Evolutionary conservation across 1,140 invertebrate genomes (phyloP), one percentile per base, ranked within the genome.

Genomic region (Rhopalosiphum maidis): DNA sequence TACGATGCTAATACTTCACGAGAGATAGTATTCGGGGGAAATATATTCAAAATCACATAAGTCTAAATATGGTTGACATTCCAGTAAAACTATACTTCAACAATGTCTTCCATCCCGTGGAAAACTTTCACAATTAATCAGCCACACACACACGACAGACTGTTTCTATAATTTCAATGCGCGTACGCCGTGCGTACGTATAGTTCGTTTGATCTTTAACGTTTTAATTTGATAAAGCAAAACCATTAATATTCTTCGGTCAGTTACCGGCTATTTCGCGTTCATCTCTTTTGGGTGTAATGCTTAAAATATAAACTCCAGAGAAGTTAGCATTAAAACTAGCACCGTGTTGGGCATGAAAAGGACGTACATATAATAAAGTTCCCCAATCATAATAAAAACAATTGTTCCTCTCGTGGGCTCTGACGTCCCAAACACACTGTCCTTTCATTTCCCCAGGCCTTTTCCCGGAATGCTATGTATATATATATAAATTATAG

Each of bases 401-500:
- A 90, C 89, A 55, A 90, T 90, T 68, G 54, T 90, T 90, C 55
- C 88, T 55, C 37, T 90, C 54, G 8, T 90, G 51, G 35, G 88
- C 30, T 60, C 46, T 48, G 35, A 60, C 51, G 54, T 54, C 54
- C 88, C 89, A 23, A 68, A 60, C 89, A 43, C 54, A 60, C 55
- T 90, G 25, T 90, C 9, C 46, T 90, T 90, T 90, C 89, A 90
- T 90, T 90, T 90, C 89, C 54, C 9, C 37, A 30, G 89, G 54
- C 89, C 23, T 88, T 88, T 88, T 51, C 21, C 48, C 9, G 54
- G 89, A 54, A 30, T 48, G 35, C 86, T 88, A 43, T 60, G 60
- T 5, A 68, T 60, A 90, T 5, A 68, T 35, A 60, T 82, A 82
- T 82, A 89, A 51, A 89, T 89, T 48, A 90, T 90, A 89, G 37